Conservation (phyloP, 2,888 invertebrate species). For the Pediacus dermestoides region DNA sequence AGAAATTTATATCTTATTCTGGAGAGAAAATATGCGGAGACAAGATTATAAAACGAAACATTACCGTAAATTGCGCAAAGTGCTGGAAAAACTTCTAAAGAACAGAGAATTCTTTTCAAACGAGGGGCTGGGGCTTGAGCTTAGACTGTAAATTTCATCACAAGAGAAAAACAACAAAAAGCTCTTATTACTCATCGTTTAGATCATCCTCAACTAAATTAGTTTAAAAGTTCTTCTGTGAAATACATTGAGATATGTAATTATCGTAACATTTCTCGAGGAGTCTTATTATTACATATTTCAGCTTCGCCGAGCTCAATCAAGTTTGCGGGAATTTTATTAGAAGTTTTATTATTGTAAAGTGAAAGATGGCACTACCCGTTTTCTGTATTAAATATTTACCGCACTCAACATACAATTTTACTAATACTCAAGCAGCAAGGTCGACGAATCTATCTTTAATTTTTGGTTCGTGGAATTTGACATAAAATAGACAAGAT, state of each 20-base stretch:
- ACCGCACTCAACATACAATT: no score
- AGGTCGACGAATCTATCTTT: no score
- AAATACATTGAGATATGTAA: constrained; percentile 39
- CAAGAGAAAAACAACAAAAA: constrained; percentile 36
- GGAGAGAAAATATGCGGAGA: constrained; percentile 22
- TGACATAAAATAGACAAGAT: no score
- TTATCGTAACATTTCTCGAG: no score
- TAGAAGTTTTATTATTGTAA: no score
- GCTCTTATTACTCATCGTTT: constrained; percentile 36
- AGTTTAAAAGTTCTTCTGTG: constrained; percentile 37
- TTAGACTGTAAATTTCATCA: constrained; percentile 1
- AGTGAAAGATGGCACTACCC: no score
- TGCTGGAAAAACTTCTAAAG: constrained; percentile 27
- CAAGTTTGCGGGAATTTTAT: no score
- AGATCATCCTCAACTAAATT: constrained; percentile 34
- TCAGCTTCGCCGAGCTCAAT: no score
- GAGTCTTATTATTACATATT: no score
- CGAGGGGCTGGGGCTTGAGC: constrained; percentile 21
- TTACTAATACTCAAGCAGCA: no score
- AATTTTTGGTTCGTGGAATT: no score
- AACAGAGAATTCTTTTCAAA: constrained; percentile 25
- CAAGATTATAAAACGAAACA: constrained; percentile 31
- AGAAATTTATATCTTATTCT: constrained; percentile 23
- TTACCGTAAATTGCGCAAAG: constrained; percentile 30
- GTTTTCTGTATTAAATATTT: no score